Evolutionary conservation across 2,113 vertebrate genomes (phyloP).

Genomic region (Engraulis encrasicolus): DNA sequence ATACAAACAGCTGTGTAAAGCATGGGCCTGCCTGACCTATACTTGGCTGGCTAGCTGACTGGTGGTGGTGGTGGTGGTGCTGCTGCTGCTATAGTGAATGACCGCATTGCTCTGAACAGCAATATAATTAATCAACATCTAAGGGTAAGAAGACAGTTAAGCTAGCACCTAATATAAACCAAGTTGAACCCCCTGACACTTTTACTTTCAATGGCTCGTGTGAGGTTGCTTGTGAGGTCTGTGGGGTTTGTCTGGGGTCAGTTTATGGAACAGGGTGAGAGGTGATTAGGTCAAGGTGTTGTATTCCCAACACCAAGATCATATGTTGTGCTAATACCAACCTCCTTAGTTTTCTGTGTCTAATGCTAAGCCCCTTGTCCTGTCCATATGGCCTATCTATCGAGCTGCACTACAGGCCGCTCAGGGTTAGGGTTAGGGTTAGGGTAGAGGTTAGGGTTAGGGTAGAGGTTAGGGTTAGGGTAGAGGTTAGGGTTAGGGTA

Average conservation of each 20-base stretch:
- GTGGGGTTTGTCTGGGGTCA: not conserved
- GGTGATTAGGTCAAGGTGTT: conserved; percentile 54
- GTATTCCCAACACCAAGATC: conserved; percentile 65
- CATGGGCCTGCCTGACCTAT: conserved; percentile 56
- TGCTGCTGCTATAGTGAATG: conserved; percentile 46
- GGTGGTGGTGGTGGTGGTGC: too few relatives aligned
- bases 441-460: too few relatives aligned
- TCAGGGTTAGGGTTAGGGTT: too few relatives aligned
- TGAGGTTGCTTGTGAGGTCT: not conserved
- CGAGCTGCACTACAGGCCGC: too few relatives aligned
- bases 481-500: too few relatives aligned
- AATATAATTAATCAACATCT: conserved; percentile 67
- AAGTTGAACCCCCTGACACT: not conserved
- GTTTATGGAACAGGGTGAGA: conserved; percentile 25
- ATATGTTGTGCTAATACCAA: conserved; percentile 53
- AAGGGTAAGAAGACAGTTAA: conserved; percentile 49
- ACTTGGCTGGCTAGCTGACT: conserved; percentile 29
- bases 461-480: too few relatives aligned
- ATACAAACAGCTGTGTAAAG: conserved; percentile 76
- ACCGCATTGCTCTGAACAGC: conserved; percentile 62
- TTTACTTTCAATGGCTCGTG: not conserved
- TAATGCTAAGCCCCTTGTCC: conserved; percentile 51
- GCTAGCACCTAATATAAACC: conserved; percentile 34
- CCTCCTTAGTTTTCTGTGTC: conserved; percentile 50
- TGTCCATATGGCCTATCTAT: too few relatives aligned